phyloP scores from a whole-genome alignment of 2,888 invertebrate species.

The Acheta domesticus region DNA sequence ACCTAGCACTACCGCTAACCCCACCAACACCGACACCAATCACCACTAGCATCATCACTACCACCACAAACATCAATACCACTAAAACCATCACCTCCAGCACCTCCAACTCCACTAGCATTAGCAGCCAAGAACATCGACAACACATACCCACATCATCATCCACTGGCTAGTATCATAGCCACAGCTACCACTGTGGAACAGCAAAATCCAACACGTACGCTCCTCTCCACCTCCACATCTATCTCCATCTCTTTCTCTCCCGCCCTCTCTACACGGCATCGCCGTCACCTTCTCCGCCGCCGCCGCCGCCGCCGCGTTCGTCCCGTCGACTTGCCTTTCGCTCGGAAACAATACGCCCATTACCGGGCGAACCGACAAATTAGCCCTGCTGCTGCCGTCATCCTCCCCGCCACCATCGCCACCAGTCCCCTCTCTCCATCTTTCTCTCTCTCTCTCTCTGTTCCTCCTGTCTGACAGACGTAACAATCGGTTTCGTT shows the following conservation, averaged over 20 bases:
- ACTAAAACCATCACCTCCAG: too few relatives aligned
- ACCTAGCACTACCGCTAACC: too few relatives aligned
- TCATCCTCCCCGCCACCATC: background rate
- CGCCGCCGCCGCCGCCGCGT: background rate
- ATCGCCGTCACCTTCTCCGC: background rate
- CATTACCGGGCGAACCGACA: conserved; percentile 10
- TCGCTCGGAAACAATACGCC: conserved; percentile 9
- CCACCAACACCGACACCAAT: too few relatives aligned
- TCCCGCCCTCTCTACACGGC: background rate
- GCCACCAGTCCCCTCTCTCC: background rate
- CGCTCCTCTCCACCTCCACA: background rate
- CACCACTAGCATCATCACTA: too few relatives aligned
- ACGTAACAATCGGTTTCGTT: background rate
- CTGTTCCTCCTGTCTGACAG: background rate
- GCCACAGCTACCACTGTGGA: too few relatives aligned
- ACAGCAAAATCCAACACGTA: too few relatives aligned
- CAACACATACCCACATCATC: too few relatives aligned
- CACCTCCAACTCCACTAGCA: too few relatives aligned
- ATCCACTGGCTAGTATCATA: too few relatives aligned
- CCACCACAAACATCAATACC: too few relatives aligned
- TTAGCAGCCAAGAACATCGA: too few relatives aligned
- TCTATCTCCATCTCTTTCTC: background rate
- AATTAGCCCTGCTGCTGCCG: conserved; percentile 1
- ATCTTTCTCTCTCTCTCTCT: background rate
- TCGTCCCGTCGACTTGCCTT: background rate